phyloP scores from a whole-genome alignment of 2,888 invertebrate species.

The Meghimatium bilineatum region DNA sequence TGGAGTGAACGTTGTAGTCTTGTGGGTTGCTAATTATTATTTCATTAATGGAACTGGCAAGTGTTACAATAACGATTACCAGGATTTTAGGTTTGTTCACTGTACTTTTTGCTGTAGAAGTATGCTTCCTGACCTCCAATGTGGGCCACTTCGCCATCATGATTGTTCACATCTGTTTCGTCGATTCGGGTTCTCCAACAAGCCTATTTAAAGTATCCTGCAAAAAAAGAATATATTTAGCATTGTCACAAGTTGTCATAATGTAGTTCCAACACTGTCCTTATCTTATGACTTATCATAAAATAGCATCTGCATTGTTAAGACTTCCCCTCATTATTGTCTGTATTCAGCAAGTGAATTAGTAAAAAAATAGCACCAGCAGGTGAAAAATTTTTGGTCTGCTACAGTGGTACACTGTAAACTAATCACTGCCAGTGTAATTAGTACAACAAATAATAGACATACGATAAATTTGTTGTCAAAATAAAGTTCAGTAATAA shows the following conservation, averaged over 20 bases:
- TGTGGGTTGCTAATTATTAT: not conserved
- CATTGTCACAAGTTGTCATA: not conserved
- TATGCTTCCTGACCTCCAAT: slow-evolving; percentile 44
- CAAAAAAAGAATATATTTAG: no score
- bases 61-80: slow-evolving; percentile 8
- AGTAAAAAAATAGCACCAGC: no score
- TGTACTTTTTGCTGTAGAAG: not conserved
- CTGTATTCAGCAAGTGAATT: no score
- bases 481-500: no score
- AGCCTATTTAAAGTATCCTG: no score
- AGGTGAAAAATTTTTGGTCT: no score
- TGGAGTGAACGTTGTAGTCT: slow-evolving; percentile 22
- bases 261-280: not conserved
- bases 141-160: slow-evolving; percentile 50
- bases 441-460: no score
- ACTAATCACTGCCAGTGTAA: no score
- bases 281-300: not conserved
- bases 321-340: no score
- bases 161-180: not conserved
- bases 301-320: not conserved
- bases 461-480: no score
- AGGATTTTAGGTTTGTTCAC: not conserved
- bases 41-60: slow-evolving; percentile 26
- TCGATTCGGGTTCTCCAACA: slow-evolving; percentile 26
- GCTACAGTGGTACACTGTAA: no score